Percentiles rank a stretch among this genome's conserved stretches.
Conservation (phyloP, 2,797 vertebrate species). For the Euphonia xanthogaster region DNA sequence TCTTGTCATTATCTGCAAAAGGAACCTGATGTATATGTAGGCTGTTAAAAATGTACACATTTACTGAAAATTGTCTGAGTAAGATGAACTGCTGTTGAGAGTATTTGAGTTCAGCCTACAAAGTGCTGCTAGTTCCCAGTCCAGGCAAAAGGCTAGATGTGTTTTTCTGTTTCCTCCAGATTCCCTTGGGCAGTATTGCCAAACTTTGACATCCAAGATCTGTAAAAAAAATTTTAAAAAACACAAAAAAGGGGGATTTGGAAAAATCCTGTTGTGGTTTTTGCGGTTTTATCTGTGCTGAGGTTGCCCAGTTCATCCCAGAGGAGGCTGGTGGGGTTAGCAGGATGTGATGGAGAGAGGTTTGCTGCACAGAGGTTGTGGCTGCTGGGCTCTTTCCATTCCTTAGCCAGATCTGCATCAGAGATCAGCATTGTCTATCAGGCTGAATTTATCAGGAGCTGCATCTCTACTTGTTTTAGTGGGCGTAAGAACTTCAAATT, state of each 20-base stretch:
- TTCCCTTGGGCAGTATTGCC: not conserved
- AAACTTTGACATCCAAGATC: not conserved
- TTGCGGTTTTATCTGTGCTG: not conserved
- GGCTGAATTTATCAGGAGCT: not conserved
- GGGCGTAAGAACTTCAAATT: not conserved
- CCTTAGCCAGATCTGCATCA: not conserved
- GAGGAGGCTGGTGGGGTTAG: not conserved
- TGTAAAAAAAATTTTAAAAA: not conserved
- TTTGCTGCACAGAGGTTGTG: not conserved
- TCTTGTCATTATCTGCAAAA: slow-evolving; percentile 23
- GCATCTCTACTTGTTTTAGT: not conserved
- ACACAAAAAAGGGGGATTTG: not conserved
- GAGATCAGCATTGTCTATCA: not conserved
- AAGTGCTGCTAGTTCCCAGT: not conserved
- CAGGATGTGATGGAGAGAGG: not conserved
- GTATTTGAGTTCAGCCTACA: not conserved
- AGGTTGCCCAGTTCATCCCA: not conserved
- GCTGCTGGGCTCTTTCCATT: not conserved
- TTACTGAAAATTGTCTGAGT: slow-evolving; percentile 32
- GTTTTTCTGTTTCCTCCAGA: not conserved
- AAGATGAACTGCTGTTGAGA: not conserved
- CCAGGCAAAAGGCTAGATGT: not conserved
- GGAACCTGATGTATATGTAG: not conserved
- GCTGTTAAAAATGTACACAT: not conserved
- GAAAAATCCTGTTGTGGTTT: not conserved